Percentiles rank a stretch among this genome's conserved stretches.
phyloP scores from a whole-genome alignment of 2,113 vertebrate genomes.

The Cinclus cinclus region DNA sequence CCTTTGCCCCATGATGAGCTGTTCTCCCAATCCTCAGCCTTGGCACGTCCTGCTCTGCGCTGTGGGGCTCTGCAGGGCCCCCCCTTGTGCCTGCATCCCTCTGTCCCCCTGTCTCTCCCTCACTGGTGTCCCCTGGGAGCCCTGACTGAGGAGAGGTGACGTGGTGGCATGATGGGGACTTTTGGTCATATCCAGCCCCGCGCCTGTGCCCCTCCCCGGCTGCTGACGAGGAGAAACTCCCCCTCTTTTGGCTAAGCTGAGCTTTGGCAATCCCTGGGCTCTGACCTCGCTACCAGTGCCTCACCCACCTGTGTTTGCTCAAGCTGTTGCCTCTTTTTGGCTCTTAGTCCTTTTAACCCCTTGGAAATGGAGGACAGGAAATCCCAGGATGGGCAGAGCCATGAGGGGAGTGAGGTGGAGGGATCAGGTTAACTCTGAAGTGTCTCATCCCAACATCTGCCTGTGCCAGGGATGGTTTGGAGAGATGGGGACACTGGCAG shows the following conservation, averaged over 20 bases:
- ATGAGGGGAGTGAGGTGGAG: fast-evolving
- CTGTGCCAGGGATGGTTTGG: not conserved
- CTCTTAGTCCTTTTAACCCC: not conserved
- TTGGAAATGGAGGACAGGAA: not conserved
- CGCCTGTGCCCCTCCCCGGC: not conserved
- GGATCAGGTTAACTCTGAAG: not conserved
- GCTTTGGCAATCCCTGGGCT: not conserved
- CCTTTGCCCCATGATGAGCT: fast-evolving
- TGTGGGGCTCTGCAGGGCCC: not conserved
- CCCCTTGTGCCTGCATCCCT: not conserved
- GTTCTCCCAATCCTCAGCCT: not conserved
- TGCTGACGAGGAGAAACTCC: not conserved
- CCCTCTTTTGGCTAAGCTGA: not conserved
- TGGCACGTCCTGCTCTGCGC: fast-evolving
- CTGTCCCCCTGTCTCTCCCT: not conserved
- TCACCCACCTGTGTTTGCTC: not conserved
- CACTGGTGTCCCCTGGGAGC: not conserved
- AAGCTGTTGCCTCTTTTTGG: not conserved
- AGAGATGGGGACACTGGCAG: not conserved
- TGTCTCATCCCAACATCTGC: not conserved
- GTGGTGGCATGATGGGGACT: fast-evolving
- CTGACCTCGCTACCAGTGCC: not conserved
- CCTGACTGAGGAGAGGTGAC: not conserved
- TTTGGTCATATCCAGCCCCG: fast-evolving
- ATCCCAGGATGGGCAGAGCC: not conserved